phyloP scores from a whole-genome alignment of 2,888 invertebrate genomes.

The Incurvaria masculella region DNA sequence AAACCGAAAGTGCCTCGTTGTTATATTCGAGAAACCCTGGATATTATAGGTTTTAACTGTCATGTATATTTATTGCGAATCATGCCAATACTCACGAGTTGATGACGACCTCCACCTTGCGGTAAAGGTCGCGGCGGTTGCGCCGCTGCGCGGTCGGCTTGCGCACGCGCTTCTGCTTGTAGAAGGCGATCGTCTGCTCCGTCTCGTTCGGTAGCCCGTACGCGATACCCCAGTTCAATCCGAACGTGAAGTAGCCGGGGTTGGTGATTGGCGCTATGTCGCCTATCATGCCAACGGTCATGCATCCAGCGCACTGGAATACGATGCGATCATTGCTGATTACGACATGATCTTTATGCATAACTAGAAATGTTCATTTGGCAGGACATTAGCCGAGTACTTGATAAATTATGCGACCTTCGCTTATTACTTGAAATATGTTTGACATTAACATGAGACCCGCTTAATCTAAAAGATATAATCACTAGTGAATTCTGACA shows the following conservation, averaged over 20 bases:
- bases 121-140: constrained; percentile 65
- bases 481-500: too few relatives aligned
- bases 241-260: constrained; percentile 59
- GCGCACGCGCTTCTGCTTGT: constrained; percentile 25
- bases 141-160: constrained; percentile 55
- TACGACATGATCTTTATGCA: too few relatives aligned
- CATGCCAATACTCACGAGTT: constrained; percentile 63
- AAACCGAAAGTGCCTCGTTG: too few relatives aligned
- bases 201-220: constrained; percentile 59
- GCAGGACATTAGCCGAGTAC: too few relatives aligned
- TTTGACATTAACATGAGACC: too few relatives aligned
- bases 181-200: constrained; percentile 34
- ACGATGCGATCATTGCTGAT: not conserved
- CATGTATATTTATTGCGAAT: too few relatives aligned
- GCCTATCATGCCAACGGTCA: constrained; percentile 58
- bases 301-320: constrained; percentile 53
- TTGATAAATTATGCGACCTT: too few relatives aligned
- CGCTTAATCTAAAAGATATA: too few relatives aligned
- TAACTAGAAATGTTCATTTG: too few relatives aligned
- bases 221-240: constrained; percentile 68
- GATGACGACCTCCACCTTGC: constrained; percentile 64
- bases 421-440: too few relatives aligned
- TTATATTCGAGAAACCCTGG: too few relatives aligned
- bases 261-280: constrained; percentile 47
- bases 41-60: too few relatives aligned